Conservation (phyloP, 1,140 invertebrate genomes). For the Pseudoatta argentina region DNA sequence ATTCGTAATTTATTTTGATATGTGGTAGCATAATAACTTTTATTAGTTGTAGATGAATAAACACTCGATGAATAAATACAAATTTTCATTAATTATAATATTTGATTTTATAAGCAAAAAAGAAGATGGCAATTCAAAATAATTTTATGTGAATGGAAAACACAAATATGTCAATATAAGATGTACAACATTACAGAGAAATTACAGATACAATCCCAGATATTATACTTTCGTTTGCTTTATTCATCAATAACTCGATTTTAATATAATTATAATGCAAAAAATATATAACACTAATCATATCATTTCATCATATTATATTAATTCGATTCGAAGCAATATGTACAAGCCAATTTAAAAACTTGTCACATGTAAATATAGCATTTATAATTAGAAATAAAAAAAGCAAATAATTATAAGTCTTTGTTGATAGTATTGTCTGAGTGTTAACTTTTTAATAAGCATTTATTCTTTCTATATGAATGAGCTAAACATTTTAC, state of each 20-base stretch:
- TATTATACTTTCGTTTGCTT: constrained; percentile 17
- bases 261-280: constrained; percentile 34
- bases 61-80: neutral
- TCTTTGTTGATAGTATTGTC: constrained; percentile 43
- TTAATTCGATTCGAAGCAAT: constrained; percentile 54
- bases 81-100: constrained; percentile 20
- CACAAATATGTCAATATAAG: neutral
- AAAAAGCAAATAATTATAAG: constrained; percentile 59
- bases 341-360: constrained; percentile 61
- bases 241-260: constrained; percentile 2
- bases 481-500: constrained; percentile 61
- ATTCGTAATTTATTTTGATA: constrained; percentile 35
- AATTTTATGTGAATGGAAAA: neutral
- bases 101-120: neutral
- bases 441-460: constrained; percentile 72
- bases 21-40: neutral
- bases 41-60: neutral
- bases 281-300: neutral
- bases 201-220: neutral
- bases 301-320: neutral
- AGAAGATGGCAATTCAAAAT: neutral
- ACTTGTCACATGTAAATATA: constrained; percentile 46
- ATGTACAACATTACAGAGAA: constrained; percentile 3
- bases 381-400: constrained; percentile 60
- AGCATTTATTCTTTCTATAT: constrained; percentile 77